A percentile compares a stretch with the other conserved stretches of the same genome.
Conservation (phyloP, 2,113 vertebrate genomes). For the Cettia cetti region DNA sequence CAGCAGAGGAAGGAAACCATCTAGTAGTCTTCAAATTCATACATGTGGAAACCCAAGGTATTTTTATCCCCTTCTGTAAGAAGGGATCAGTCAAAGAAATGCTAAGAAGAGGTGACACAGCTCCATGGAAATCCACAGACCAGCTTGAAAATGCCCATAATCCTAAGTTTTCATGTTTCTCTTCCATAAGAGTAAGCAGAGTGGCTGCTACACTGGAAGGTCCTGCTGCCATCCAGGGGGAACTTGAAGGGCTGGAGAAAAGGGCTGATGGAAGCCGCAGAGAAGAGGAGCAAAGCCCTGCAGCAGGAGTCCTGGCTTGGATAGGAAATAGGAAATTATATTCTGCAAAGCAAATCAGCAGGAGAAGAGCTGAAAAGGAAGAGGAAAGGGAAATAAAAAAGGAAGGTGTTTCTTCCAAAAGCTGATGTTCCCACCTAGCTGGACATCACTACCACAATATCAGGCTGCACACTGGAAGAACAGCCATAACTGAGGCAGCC, state of each 20-base stretch:
- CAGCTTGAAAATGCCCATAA: background rate
- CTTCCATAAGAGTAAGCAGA: background rate
- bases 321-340: background rate
- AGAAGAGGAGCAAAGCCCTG: background rate
- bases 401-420: background rate
- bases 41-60: background rate
- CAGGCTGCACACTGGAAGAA: background rate
- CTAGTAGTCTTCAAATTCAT: background rate
- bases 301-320: background rate
- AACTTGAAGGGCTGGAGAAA: background rate
- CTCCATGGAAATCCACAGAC: background rate
- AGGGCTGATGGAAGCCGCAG: background rate
- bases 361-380: background rate
- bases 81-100: background rate
- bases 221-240: background rate
- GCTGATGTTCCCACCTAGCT: background rate
- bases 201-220: background rate
- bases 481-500: background rate
- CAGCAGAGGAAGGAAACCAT: background rate
- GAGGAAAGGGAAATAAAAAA: background rate
- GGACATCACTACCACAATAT: background rate
- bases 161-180: background rate
- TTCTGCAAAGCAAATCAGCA: background rate
- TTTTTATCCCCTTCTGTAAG: background rate
- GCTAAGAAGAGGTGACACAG: no score